Conservation (phyloP, 2,797 vertebrate species). For the Argya squamiceps region DNA sequence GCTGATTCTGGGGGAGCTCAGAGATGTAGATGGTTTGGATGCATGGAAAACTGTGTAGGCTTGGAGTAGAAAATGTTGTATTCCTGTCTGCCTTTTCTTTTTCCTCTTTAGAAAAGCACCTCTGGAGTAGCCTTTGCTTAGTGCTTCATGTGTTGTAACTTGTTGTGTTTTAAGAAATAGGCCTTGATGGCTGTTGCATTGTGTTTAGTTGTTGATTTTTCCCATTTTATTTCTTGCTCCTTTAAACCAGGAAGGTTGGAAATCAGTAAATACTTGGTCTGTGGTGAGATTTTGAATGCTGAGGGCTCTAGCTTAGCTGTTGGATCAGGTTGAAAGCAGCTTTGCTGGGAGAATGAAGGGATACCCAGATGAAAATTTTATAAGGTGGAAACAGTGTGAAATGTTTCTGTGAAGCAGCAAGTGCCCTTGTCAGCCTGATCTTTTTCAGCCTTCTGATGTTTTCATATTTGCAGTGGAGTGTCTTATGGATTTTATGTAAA, state of each 20-base stretch:
- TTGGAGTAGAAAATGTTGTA: background rate
- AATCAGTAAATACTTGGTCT: background rate
- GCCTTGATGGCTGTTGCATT: background rate
- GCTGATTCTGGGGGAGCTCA: background rate
- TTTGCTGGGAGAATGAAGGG: background rate
- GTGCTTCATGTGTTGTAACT: background rate
- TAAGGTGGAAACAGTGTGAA: background rate
- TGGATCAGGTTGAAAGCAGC: background rate
- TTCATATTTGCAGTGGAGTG: too few species aligned
- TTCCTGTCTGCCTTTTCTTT: background rate
- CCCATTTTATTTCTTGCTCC: background rate
- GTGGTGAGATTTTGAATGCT: background rate
- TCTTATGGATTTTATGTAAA: too few species aligned
- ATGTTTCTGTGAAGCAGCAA: background rate
- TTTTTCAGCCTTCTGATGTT: background rate
- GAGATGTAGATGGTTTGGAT: background rate
- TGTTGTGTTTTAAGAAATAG: background rate
- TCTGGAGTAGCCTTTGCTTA: background rate
- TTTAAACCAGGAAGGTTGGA: background rate
- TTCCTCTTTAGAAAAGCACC: background rate
- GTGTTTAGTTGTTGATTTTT: background rate
- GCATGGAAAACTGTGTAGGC: background rate
- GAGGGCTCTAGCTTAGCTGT: background rate
- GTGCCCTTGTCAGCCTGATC: background rate
- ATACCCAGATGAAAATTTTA: background rate